A percentile compares a stretch with the other conserved stretches of the same genome.
These are phyloP conservation scores for Nibea coibor DNA, from an alignment of 2,113 vertebrate genomes.

Conservation along the genomic window DNA sequence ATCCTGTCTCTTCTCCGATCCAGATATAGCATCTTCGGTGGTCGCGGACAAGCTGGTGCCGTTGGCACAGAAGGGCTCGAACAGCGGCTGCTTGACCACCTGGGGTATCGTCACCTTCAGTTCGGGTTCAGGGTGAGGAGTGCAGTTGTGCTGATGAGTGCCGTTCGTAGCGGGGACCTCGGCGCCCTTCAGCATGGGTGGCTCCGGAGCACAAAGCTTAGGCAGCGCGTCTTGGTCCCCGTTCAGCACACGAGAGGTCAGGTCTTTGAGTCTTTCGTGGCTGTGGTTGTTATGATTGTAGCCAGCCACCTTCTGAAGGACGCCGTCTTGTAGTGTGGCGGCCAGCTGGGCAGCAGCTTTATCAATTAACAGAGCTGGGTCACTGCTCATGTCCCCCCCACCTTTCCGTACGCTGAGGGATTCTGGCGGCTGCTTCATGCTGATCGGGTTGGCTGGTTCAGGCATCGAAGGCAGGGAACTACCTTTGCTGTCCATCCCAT, in stretches of 20 bases:
- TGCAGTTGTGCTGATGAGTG: slow-evolving; percentile 85
- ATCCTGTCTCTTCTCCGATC: slow-evolving; percentile 76
- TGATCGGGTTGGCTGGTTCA: slow-evolving; percentile 87
- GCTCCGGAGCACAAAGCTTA: slow-evolving; percentile 85
- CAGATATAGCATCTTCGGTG: slow-evolving; percentile 59
- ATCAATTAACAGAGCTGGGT: slow-evolving; percentile 91
- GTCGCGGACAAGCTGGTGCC: slow-evolving; percentile 66
- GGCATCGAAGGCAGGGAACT: slow-evolving; percentile 88
- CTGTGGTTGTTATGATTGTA: slow-evolving; percentile 84
- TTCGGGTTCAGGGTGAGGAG: slow-evolving; percentile 85
- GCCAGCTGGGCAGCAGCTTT: slow-evolving; percentile 89
- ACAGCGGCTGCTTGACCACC: slow-evolving; percentile 86
- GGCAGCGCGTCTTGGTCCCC: slow-evolving; percentile 88
- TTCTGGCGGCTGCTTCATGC: slow-evolving; percentile 95
- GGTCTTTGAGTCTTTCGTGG: slow-evolving; percentile 91
- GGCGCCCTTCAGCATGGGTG: slow-evolving; percentile 86
- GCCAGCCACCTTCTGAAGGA: slow-evolving; percentile 90
- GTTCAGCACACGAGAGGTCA: slow-evolving; percentile 93
- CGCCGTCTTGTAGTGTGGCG: slow-evolving; percentile 89
- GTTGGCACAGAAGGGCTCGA: slow-evolving; percentile 89
- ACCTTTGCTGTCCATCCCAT: slow-evolving; percentile 87
- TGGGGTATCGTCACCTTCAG: slow-evolving; percentile 94
- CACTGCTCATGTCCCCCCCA: slow-evolving; percentile 87
- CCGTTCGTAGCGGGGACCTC: slow-evolving; percentile 86
- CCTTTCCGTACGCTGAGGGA: slow-evolving; percentile 87